Base-by-base conservation (phyloP, 2,113 vertebrate genomes). In the Phalacrocorax brasilianus region DNA sequence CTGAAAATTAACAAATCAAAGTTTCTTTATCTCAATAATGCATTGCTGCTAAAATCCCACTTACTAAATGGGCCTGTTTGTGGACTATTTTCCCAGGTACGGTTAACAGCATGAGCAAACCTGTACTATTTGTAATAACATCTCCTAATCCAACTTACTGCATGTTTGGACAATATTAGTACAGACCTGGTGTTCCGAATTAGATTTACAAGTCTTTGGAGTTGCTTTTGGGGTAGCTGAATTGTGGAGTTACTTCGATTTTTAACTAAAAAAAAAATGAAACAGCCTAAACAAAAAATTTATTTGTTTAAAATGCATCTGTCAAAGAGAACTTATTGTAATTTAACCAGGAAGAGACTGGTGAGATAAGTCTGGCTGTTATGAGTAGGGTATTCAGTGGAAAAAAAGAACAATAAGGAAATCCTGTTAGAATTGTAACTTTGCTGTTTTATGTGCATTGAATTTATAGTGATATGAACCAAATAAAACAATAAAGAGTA, bases 381-480 rank as follows among this genome's bases (percentile, higher is more conserved):
- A 35, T 21, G 3, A 72, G 16, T 42, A 72, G 6, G 1, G 4
- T 17, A 66, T 61, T 73, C 55, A 55, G 8, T 20, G 58, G 38
- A 49, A 67, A 61, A 32, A 72, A 67, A 30, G 5, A 30, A 38
- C 2, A 27, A 19, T 0, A 55, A 66, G 14, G 17, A 40, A 71
- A 88, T 77, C 70, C 14, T 27, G 3, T 67, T 40, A 50, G 7
- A 85, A 50, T 3, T 47, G 16, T 45, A 55, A 65, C 7, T 65
- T 73, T 11, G 21, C 3, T 78, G 16, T 38, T 91, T 14, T 2
- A 3, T 6, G 5, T 47, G 6, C 26, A 18, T 8, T 2, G 1
- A 44, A 81, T 65, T 77, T 68, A 11, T 20, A 78, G 14, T 12
- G 10, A 61, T 27, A 73, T 0, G 1, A 68, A 13, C 16, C 5